Evolutionary conservation across 2,888 invertebrate species (phyloP), one percentile per base, ranked within the genome.

Genomic region (Ceriagrion tenellum): DNA sequence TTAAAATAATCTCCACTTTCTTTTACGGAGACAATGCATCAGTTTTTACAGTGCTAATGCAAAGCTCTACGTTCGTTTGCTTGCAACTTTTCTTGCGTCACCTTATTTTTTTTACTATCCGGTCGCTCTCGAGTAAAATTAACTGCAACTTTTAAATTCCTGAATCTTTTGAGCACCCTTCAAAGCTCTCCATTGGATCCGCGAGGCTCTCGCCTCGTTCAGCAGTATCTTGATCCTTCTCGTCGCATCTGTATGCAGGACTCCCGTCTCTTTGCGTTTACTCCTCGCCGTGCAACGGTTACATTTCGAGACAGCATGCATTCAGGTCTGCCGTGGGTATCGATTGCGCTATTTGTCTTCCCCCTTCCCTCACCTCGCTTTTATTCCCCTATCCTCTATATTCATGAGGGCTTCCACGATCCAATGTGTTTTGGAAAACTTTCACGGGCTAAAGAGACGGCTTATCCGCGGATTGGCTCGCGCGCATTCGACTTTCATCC

Each of bases 371-470:
- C 13, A 13, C 74, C 12, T 18, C 4, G 35, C 35, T 35, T 81
- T 35, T 3, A 81, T 81, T 35, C 81, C 81, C 35, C 59, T 18
- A 81, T 35, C 30, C 81, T 35, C 16, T 81, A 16, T 81, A 81
- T 81, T 81, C 35, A 35, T 81, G 30, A 35, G 30, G 69, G 81
- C 35, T 81, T n/a, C 69, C 69, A 35, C 30, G 81, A 35, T 35
- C 35, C 12, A 81, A 81, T 81, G 81, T 81, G 81, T 81, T 81
- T 81, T 35, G 81, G 81, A 81, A 81, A 81, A 81, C 81, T 81
- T 81, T 81, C n/a, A 18, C 30, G 35, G 81, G 0, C 30, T 35
- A 35, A 0, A 35, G 35, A 35, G 81, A 81, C 30, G 18, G 81
- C 81, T 81, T 35, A 81, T 81, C 81, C 81, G 35, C 35, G 26